These are phyloP conservation scores for Phacellophora camtschatica DNA, from an alignment of 30 jellyfish, hydroid and myxozoan genomes.

Conservation along the genomic window DNA sequence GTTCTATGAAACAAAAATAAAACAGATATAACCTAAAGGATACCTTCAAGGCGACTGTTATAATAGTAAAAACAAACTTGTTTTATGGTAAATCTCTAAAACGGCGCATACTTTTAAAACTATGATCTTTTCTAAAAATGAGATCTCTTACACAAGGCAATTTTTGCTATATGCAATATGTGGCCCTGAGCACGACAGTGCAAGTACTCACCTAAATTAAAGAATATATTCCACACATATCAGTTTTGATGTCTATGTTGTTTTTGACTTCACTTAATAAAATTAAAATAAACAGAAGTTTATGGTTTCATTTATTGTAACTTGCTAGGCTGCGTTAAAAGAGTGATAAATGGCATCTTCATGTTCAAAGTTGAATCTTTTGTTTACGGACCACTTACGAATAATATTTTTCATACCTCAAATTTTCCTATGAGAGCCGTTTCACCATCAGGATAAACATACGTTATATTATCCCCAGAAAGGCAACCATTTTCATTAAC, in stretches of 20 bases:
- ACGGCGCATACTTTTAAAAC: no score
- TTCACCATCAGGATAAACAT: slow-evolving; percentile 79
- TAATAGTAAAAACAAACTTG: background rate
- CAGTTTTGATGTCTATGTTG: no score
- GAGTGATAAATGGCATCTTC: no score
- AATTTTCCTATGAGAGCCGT: slow-evolving; percentile 81
- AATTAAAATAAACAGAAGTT: background rate
- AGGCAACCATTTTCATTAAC: slow-evolving; percentile 74
- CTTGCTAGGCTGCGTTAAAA: background rate
- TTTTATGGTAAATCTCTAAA: background rate
- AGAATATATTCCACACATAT: background rate
- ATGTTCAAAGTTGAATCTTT: no score
- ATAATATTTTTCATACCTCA: slow-evolving; percentile 44
- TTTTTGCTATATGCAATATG: no score
- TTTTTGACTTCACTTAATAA: no score
- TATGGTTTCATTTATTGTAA: background rate
- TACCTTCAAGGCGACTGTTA: background rate
- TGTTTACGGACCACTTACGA: no score
- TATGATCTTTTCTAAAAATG: no score
- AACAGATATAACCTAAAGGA: background rate
- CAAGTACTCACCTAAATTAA: background rate
- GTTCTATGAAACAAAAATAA: background rate
- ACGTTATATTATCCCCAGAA: slow-evolving; percentile 60
- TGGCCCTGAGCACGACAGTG: background rate
- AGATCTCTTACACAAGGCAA: no score